Percentiles rank a stretch among this genome's conserved stretches.
Evolutionary conservation across 2,888 invertebrate species (phyloP).

Genomic region (Nebria salina): DNA sequence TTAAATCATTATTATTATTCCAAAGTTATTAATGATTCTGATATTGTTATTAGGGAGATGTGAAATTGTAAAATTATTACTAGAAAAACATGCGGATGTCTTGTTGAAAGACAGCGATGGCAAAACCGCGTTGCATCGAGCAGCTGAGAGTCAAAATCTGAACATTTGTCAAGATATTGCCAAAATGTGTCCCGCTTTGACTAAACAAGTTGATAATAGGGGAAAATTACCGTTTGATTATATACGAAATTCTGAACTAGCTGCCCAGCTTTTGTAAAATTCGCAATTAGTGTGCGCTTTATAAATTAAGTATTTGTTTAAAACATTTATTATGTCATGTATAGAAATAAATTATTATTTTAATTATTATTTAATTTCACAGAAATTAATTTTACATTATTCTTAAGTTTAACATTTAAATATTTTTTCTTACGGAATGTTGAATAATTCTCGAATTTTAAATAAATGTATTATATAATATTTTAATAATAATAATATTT

Average conservation of each 20-base stretch:
- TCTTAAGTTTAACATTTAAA: no score
- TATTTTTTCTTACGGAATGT: no score
- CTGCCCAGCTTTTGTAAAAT: constrained; percentile 35
- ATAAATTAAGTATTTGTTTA: not conserved
- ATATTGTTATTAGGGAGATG: constrained; percentile 66
- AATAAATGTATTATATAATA: not conserved
- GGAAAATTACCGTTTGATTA: constrained; percentile 45
- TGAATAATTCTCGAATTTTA: not conserved
- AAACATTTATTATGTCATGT: not conserved
- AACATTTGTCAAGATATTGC: constrained; percentile 63
- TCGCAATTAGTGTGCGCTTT: constrained; percentile 15
- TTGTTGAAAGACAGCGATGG: constrained; percentile 79
- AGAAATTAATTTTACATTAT: not conserved
- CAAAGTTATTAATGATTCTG: not conserved
- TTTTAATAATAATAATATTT: not conserved
- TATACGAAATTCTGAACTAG: constrained; percentile 32
- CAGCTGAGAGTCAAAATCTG: constrained; percentile 67
- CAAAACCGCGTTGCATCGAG: constrained; percentile 82
- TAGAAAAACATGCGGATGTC: constrained; percentile 71
- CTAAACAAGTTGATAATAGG: constrained; percentile 49
- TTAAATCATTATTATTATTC: not conserved
- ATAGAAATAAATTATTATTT: not conserved
- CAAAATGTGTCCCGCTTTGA: constrained; percentile 61
- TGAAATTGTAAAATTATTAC: constrained; percentile 73
- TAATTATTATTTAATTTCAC: not conserved